Conservation (phyloP, 2,888 invertebrate species). For the Acronicta leporina region DNA sequence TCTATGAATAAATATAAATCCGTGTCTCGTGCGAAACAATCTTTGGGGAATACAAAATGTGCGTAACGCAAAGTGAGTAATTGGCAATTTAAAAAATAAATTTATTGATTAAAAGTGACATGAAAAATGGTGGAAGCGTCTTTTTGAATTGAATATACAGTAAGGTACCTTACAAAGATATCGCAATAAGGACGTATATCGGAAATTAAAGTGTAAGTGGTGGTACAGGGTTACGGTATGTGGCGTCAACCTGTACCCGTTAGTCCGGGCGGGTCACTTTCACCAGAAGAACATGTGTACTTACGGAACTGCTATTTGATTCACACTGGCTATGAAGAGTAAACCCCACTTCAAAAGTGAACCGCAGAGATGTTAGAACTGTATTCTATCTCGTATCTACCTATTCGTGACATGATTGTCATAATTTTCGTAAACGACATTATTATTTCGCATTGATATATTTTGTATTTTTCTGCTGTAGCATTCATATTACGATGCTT, state of each 20-base stretch:
- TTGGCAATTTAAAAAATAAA: slow-evolving; percentile 42
- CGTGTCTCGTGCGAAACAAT: slow-evolving; percentile 15
- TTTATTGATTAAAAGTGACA: slow-evolving; percentile 31
- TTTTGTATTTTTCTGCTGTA: too few relatives aligned
- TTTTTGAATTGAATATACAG: background rate
- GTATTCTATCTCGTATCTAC: too few relatives aligned
- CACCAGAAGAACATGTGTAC: slow-evolving; percentile 30
- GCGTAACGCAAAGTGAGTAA: slow-evolving; percentile 37
- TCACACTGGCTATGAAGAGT: background rate
- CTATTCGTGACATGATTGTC: too few relatives aligned
- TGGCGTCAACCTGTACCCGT: slow-evolving; percentile 39
- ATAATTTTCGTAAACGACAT: too few relatives aligned
- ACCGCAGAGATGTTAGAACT: too few relatives aligned
- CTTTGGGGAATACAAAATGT: slow-evolving; percentile 37
- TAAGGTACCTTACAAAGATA: background rate
- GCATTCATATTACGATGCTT: too few relatives aligned
- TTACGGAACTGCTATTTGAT: slow-evolving; percentile 23
- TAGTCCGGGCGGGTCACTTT: slow-evolving; percentile 45
- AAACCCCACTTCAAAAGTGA: too few relatives aligned
- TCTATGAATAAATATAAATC: slow-evolving; percentile 22
- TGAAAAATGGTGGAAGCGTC: slow-evolving; percentile 7
- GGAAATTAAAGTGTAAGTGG: slow-evolving; percentile 24
- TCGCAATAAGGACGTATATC: slow-evolving; percentile 16
- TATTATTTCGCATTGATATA: too few relatives aligned
- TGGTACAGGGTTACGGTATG: slow-evolving; percentile 22